These are phyloP conservation scores for Apis cerana DNA, from an alignment of 1,140 invertebrate genomes.

Conservation along the genomic window DNA sequence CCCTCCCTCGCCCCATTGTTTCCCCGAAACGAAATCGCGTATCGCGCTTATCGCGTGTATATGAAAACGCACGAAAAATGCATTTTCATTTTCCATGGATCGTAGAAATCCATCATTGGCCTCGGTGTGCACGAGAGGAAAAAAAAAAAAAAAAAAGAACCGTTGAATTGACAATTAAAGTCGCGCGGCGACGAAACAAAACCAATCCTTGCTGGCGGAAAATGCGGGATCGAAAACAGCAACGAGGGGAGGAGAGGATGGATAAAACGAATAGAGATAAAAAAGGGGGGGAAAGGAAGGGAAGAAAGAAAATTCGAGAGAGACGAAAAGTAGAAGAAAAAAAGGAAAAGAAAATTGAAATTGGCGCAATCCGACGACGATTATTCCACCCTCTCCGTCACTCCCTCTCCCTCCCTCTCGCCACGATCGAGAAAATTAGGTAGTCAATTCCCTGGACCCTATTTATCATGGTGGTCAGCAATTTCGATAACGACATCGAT, in stretches of 20 bases:
- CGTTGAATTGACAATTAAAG: conserved; percentile 24
- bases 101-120: conserved; percentile 11
- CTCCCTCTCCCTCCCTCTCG: neutral
- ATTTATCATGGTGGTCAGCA: conserved; percentile 38
- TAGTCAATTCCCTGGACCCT: conserved; percentile 14
- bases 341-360: neutral
- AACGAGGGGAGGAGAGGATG: neutral
- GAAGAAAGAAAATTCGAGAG: neutral
- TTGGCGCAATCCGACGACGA: neutral
- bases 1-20: neutral
- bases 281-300: neutral
- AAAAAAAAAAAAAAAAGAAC: neutral
- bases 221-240: conserved; percentile 17
- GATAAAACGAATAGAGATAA: neutral
- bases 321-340: neutral
- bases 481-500: conserved; percentile 47
- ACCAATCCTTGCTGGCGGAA: conserved; percentile 16
- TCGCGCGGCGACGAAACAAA: conserved; percentile 16
- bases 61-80: conserved; percentile 21
- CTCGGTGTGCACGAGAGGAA: neutral
- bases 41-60: conserved; percentile 6
- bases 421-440: conserved; percentile 20
- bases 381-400: conserved; percentile 4
- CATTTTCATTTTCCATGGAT: conserved; percentile 27
- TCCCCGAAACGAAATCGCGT: conserved; percentile 6